Conservation (phyloP, 2,888 invertebrate species). For the Hedychridium roseum region DNA sequence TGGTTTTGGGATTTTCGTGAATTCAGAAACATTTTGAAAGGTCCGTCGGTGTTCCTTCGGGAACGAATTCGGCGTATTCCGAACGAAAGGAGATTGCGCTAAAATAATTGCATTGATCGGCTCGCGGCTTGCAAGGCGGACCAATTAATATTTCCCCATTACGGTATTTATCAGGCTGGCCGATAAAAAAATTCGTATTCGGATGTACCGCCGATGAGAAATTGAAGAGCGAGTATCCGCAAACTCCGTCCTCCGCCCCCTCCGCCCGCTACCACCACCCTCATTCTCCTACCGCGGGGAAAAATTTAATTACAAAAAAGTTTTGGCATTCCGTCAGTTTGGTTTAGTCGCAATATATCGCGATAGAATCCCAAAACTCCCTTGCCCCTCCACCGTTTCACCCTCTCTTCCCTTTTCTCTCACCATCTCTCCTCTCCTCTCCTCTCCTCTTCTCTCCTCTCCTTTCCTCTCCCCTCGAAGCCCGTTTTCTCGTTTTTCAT, state of each 20-base stretch:
- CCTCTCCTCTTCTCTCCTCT: slow-evolving; percentile 7
- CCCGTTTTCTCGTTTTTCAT: slow-evolving; percentile 12
- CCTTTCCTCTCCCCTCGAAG: neutral
- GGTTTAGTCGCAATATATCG: slow-evolving; percentile 54
- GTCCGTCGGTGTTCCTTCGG: too few relatives aligned
- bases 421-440: slow-evolving; percentile 4
- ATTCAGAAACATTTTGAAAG: too few relatives aligned
- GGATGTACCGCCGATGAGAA: slow-evolving; percentile 12
- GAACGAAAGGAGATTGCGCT: too few relatives aligned
- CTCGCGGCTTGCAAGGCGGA: too few relatives aligned
- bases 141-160: too few relatives aligned
- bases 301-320: slow-evolving; percentile 65
- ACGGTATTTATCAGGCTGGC: too few relatives aligned
- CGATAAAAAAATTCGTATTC: neutral
- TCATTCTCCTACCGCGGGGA: slow-evolving; percentile 40
- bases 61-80: too few relatives aligned
- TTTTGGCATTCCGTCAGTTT: slow-evolving; percentile 64
- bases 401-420: slow-evolving; percentile 11
- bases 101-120: too few relatives aligned
- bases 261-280: slow-evolving; percentile 6
- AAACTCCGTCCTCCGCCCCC: slow-evolving; percentile 3
- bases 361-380: slow-evolving; percentile 36
- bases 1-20: too few relatives aligned
- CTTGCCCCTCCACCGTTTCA: slow-evolving; percentile 18
- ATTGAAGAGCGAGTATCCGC: slow-evolving; percentile 24